Evolutionary conservation across 2,113 vertebrate genomes (phyloP).

Genomic region (Gallinago jamesoni): DNA sequence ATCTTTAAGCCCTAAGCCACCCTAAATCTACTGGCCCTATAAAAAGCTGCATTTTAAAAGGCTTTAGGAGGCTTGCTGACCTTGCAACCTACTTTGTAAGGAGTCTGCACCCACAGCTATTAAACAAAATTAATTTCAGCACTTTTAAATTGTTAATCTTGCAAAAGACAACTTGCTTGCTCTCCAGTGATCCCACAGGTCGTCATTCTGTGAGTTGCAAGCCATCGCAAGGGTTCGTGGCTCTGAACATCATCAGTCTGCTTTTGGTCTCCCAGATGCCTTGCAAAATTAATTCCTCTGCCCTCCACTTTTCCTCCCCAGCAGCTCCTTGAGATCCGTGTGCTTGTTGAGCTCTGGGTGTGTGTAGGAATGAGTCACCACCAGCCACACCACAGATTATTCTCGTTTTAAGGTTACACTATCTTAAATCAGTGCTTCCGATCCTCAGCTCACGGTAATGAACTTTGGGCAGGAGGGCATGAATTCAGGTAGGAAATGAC

Average conservation of each 20-base stretch:
- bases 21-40: constrained; percentile 49
- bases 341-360: not conserved
- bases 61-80: constrained; percentile 56
- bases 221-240: constrained; percentile 6
- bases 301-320: not conserved
- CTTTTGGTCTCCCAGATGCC: constrained; percentile 27
- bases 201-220: constrained; percentile 22
- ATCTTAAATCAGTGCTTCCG: not conserved
- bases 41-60: constrained; percentile 59
- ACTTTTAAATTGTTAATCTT: constrained; percentile 66
- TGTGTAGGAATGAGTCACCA: not conserved
- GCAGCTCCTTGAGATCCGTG: not conserved
- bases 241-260: constrained; percentile 15
- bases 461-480: not conserved
- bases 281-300: constrained; percentile 34
- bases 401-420: not conserved
- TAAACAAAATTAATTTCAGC: constrained; percentile 68
- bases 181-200: constrained; percentile 53
- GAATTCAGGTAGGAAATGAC: constrained; percentile 16
- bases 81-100: constrained; percentile 63
- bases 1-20: constrained; percentile 9
- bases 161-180: constrained; percentile 54
- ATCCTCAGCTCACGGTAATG: not conserved
- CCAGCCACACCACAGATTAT: not conserved
- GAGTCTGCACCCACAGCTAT: constrained; percentile 54